A percentile compares a stretch with the other conserved stretches of the same genome.
These are phyloP conservation scores for Platycheirus rosarum DNA, from an alignment of 2,888 invertebrate species.

Conservation along the genomic window DNA sequence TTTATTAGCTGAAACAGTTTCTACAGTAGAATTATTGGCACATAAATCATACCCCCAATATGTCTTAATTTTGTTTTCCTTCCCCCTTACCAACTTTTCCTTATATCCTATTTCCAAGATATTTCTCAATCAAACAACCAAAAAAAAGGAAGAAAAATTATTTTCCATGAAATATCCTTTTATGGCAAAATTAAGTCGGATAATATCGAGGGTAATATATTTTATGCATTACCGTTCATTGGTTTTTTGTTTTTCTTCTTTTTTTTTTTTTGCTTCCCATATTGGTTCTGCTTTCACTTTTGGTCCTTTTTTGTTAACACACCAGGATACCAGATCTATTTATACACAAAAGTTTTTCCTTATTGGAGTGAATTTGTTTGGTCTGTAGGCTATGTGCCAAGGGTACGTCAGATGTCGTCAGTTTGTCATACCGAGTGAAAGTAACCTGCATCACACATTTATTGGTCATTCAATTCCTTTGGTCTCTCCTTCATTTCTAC, in stretches of 20 bases:
- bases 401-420: slow-evolving; percentile 56
- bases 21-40: slow-evolving; percentile 1
- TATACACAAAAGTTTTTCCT: slow-evolving; percentile 22
- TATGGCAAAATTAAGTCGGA: slow-evolving; percentile 67
- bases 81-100: slow-evolving; percentile 12
- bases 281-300: slow-evolving; percentile 22
- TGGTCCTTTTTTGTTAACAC: slow-evolving; percentile 2
- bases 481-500: slow-evolving; percentile 6
- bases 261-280: neutral
- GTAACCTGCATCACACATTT: slow-evolving; percentile 55
- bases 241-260: slow-evolving; percentile 10
- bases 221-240: slow-evolving; percentile 54
- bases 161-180: slow-evolving; percentile 65
- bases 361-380: slow-evolving; percentile 35
- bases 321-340: neutral
- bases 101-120: slow-evolving; percentile 10
- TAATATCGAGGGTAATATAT: slow-evolving; percentile 64
- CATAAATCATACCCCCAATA: slow-evolving; percentile 57
- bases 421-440: slow-evolving; percentile 45
- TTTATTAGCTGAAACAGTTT: slow-evolving; percentile 22
- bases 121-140: neutral
- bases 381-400: slow-evolving; percentile 22
- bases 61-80: slow-evolving; percentile 32
- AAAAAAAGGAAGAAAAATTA: slow-evolving; percentile 26
- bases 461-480: slow-evolving; percentile 50